Conservation (phyloP, 2,888 invertebrate species). For the Agriopis marginaria region DNA sequence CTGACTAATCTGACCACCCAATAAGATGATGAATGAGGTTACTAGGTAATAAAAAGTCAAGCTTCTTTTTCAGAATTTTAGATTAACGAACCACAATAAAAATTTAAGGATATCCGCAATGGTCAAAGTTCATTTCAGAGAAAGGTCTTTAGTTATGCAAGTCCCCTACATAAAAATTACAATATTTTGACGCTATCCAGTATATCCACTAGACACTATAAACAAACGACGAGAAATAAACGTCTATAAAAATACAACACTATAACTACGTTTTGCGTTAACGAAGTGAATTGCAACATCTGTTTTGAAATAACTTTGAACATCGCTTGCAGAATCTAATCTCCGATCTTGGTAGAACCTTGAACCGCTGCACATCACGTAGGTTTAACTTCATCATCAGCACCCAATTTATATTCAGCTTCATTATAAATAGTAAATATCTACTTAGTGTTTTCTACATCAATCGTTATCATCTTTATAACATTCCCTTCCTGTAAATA, state of each 20-base stretch:
- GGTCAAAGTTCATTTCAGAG: too few species aligned
- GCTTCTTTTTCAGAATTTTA: too few species aligned
- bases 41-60: too few species aligned
- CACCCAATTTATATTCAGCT: constrained; percentile 22
- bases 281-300: constrained; percentile 38
- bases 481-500: neutral
- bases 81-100: too few species aligned
- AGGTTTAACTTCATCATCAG: constrained; percentile 29
- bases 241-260: constrained; percentile 22
- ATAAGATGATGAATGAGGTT: too few species aligned
- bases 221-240: constrained; percentile 19
- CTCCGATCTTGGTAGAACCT: constrained; percentile 45
- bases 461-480: neutral
- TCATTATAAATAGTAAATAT: neutral
- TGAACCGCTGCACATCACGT: constrained; percentile 37
- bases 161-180: neutral
- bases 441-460: neutral
- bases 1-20: neutral
- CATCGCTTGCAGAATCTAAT: constrained; percentile 41
- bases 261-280: constrained; percentile 25
- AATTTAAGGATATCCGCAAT: too few species aligned
- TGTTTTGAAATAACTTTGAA: constrained; percentile 38
- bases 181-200: constrained; percentile 7
- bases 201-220: constrained; percentile 4
- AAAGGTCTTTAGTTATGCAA: too few species aligned